Conservation (phyloP, 2,888 invertebrate species). For the Calameuta pallipes region DNA sequence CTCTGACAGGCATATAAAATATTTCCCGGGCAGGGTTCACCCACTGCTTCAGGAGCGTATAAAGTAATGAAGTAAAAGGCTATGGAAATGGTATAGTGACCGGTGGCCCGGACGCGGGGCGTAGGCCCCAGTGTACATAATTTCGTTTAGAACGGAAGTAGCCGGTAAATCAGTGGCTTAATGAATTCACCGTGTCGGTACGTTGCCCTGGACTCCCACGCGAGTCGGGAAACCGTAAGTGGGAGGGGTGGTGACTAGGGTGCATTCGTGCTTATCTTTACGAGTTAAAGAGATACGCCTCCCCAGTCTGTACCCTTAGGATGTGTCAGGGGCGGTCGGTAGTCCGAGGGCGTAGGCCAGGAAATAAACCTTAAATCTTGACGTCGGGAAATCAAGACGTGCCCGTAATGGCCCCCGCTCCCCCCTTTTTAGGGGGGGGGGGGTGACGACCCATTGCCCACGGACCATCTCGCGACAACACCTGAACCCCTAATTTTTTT, state of each 20-base stretch:
- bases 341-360: constrained; percentile 32
- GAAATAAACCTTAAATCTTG: constrained; percentile 58
- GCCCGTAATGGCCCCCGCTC: not conserved
- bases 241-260: constrained; percentile 11
- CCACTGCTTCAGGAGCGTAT: no score
- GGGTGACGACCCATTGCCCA: no score
- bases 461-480: not conserved
- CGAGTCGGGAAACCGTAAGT: constrained; percentile 30
- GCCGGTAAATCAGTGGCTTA: constrained; percentile 61
- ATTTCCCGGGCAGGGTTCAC: no score
- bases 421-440: not conserved
- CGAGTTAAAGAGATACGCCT: constrained; percentile 55
- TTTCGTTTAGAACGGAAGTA: constrained; percentile 60
- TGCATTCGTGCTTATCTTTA: constrained; percentile 56
- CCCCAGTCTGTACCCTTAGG: constrained; percentile 23
- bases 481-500: not conserved
- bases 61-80: no score
- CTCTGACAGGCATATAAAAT: no score
- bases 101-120: no score
- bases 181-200: constrained; percentile 54
- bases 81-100: no score
- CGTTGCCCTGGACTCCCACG: constrained; percentile 28
- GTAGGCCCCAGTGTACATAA: constrained; percentile 29
- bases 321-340: not conserved
- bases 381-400: not conserved